Evolutionary conservation across 2,797 vertebrate species (phyloP).

Genomic region (Macroramphosus scolopax): DNA sequence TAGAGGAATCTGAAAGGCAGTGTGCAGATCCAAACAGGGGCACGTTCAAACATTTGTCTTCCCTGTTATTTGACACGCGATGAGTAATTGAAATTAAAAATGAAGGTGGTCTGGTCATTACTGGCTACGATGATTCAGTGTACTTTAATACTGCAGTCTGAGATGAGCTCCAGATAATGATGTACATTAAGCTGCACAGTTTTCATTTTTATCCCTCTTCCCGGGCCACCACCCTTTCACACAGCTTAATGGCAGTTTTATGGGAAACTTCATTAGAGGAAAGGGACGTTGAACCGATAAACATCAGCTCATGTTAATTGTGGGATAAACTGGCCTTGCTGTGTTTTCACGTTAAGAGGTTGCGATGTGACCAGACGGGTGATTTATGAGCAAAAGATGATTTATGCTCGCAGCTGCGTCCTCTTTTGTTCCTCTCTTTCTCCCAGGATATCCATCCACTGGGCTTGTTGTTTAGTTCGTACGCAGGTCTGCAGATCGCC

Average conservation of each 20-base stretch:
- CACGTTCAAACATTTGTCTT: conserved; percentile 21
- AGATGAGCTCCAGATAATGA: conserved; percentile 66
- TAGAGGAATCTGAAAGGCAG: too few relatives aligned
- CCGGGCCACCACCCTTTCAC: conserved; percentile 4
- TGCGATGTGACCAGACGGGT: conserved; percentile 27
- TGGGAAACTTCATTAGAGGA: conserved; percentile 73
- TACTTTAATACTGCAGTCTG: conserved; percentile 65
- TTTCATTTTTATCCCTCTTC: conserved; percentile 50
- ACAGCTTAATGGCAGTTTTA: conserved; percentile 72
- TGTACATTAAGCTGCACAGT: conserved; percentile 62
- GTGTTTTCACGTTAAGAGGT: conserved; percentile 24
- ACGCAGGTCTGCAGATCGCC: conserved; percentile 29
- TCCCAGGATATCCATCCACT: not conserved
- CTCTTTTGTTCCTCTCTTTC: conserved; percentile 15
- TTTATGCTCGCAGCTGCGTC: conserved; percentile 30
- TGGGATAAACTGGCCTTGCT: conserved; percentile 41
- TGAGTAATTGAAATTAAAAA: conserved; percentile 58
- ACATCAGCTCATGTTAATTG: conserved; percentile 68
- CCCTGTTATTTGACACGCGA: conserved; percentile 46
- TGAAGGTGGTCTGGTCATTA: conserved; percentile 51
- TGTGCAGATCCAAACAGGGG: conserved; percentile 7
- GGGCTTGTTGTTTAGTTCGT: conserved; percentile 10
- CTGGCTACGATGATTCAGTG: conserved; percentile 67
- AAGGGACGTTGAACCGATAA: conserved; percentile 62
- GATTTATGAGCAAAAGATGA: conserved; percentile 45